These are phyloP conservation scores for Andrena chrysosceles DNA, from an alignment of 2,888 invertebrate genomes.

Conservation along the genomic window DNA sequence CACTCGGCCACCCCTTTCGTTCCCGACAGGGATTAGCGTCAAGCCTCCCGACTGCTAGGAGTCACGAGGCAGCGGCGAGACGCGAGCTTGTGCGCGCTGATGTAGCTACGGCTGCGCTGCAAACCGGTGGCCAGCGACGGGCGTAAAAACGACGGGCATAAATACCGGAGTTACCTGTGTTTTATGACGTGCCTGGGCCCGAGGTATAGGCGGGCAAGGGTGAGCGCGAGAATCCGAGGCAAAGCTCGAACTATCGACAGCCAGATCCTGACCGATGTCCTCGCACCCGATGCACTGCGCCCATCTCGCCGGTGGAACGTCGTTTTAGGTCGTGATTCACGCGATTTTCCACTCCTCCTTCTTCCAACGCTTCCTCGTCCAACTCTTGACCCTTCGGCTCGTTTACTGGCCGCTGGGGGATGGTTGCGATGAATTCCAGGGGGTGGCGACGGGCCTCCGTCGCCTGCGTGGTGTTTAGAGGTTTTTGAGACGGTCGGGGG, in stretches of 20 bases:
- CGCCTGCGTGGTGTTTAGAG: background rate
- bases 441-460: background rate
- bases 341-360: constrained; percentile 15
- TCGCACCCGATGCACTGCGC: constrained; percentile 66
- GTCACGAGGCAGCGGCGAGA: constrained; percentile 70
- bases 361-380: background rate
- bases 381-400: constrained; percentile 32
- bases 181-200: constrained; percentile 79
- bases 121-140: constrained; percentile 67
- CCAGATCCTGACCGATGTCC: constrained; percentile 83
- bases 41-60: constrained; percentile 75
- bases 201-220: constrained; percentile 63
- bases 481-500: background rate
- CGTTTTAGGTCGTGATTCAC: constrained; percentile 51
- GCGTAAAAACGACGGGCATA: constrained; percentile 81
- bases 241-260: constrained; percentile 80
- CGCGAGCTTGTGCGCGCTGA: constrained; percentile 49
- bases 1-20: constrained; percentile 81
- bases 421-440: background rate
- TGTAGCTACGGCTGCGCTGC: constrained; percentile 54
- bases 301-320: background rate
- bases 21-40: constrained; percentile 84
- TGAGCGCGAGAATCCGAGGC: constrained; percentile 75
- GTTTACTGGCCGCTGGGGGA: constrained; percentile 18
- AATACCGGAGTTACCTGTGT: constrained; percentile 84